Conservation (phyloP, 2,888 invertebrate species). For the Psylliodes chrysocephalus region DNA sequence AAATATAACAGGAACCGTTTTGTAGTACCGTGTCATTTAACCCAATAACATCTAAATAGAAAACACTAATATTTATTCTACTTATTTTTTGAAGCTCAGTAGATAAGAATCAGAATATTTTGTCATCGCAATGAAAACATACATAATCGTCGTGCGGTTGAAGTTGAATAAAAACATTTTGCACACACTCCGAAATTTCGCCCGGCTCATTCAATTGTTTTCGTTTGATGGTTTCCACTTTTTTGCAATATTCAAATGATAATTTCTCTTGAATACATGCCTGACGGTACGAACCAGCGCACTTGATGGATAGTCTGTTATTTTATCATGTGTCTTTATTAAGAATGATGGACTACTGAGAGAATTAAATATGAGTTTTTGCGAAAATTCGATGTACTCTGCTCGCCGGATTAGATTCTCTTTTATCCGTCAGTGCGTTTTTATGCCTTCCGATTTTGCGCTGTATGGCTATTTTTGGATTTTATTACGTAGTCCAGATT, state of each 20-base stretch:
- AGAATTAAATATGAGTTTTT: constrained; percentile 38
- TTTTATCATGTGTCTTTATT: constrained; percentile 47
- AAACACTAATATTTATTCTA: too few species aligned
- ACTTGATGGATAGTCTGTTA: constrained; percentile 47
- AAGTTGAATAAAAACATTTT: constrained; percentile 1
- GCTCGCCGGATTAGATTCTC: constrained; percentile 1
- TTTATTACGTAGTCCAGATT: too few species aligned
- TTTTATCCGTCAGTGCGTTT: constrained; percentile 15
- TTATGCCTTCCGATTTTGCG: background rate
- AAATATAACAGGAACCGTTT: too few species aligned
- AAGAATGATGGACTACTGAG: constrained; percentile 43
- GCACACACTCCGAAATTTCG: background rate
- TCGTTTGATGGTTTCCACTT: constrained; percentile 22
- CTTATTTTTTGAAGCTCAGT: too few species aligned
- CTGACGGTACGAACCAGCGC: constrained; percentile 42
- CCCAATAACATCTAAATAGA: too few species aligned
- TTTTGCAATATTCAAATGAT: constrained; percentile 59
- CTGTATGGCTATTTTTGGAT: too few species aligned
- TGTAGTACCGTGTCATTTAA: too few species aligned
- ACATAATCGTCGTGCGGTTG: background rate
- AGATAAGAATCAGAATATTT: background rate
- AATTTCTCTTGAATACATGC: constrained; percentile 52
- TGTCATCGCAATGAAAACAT: background rate
- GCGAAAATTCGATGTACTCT: constrained; percentile 8
- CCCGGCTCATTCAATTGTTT: background rate